A percentile compares a stretch with the other conserved stretches of the same genome.
Evolutionary conservation across 2,888 invertebrate genomes (phyloP).

Genomic region (Ophion obscuratus): DNA sequence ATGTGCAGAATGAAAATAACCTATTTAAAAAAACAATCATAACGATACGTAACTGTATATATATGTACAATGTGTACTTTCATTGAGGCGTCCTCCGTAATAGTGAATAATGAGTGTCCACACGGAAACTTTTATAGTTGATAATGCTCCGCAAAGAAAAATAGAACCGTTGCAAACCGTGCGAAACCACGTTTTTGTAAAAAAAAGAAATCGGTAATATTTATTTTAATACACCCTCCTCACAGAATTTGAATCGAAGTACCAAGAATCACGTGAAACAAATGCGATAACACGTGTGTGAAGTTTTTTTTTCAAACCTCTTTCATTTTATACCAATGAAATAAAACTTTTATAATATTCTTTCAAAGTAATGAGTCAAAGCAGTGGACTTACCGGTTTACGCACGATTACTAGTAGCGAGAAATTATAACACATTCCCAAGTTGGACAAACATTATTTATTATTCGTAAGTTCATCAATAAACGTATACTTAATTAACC

Average conservation of each 20-base stretch:
- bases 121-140: not conserved
- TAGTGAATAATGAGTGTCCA: slow-evolving; percentile 12
- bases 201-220: not conserved
- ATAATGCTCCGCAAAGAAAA: slow-evolving; percentile 1
- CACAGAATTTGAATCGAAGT: not conserved
- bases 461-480: slow-evolving; percentile 22
- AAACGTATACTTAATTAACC: slow-evolving; percentile 24
- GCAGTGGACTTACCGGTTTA: slow-evolving; percentile 29
- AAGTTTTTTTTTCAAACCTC: not conserved
- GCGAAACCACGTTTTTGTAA: not conserved
- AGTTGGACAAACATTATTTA: slow-evolving; percentile 22
- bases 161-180: not conserved
- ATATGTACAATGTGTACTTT: slow-evolving; percentile 11
- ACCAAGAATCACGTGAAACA: not conserved
- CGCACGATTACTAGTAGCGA: slow-evolving; percentile 28
- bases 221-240: not conserved
- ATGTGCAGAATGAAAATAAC: slow-evolving; percentile 7
- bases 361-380: slow-evolving; percentile 20
- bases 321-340: not conserved
- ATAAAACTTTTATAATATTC: not conserved
- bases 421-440: slow-evolving; percentile 24
- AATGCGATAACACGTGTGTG: not conserved
- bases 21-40: not conserved
- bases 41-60: slow-evolving; percentile 13
- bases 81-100: not conserved